phyloP scores from a whole-genome alignment of 1,140 invertebrate species.

The Eufriesea mexicana region DNA sequence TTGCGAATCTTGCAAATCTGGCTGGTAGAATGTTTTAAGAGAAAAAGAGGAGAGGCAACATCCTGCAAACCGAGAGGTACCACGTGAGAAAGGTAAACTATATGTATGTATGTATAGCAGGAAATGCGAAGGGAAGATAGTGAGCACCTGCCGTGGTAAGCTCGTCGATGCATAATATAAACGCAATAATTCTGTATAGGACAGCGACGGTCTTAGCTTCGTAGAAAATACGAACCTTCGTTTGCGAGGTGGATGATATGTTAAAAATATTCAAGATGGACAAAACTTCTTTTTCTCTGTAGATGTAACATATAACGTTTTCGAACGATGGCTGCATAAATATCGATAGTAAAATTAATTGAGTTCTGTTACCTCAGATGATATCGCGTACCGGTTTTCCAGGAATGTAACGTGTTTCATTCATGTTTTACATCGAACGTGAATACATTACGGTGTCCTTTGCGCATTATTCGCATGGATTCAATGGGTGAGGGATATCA shows the following conservation, averaged over 20 bases:
- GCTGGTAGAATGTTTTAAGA: not conserved
- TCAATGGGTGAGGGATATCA: not conserved
- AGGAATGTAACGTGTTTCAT: conserved; percentile 26
- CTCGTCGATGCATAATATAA: conserved; percentile 21
- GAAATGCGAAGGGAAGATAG: conserved; percentile 11
- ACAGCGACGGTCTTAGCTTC: not conserved
- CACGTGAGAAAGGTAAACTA: conserved; percentile 17
- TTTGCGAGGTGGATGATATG: not conserved
- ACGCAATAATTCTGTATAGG: conserved; percentile 14
- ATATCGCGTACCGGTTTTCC: conserved; percentile 34
- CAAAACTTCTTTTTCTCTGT: not conserved
- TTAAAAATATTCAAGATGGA: not conserved
- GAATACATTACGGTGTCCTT: conserved; percentile 18
- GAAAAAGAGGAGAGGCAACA: not conserved
- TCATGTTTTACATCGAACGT: conserved; percentile 14
- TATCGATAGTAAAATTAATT: conserved; percentile 33
- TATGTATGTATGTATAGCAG: not conserved
- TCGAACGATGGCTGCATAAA: conserved; percentile 9
- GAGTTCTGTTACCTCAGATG: conserved; percentile 15
- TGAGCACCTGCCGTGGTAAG: not conserved
- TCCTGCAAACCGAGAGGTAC: not conserved
- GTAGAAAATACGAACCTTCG: not conserved
- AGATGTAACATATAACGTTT: not conserved
- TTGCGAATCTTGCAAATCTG: not conserved
- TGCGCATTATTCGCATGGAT: not conserved